These are phyloP conservation scores for Trachemys scripta DNA, from an alignment of 2,113 vertebrate species.

Conservation along the genomic window DNA sequence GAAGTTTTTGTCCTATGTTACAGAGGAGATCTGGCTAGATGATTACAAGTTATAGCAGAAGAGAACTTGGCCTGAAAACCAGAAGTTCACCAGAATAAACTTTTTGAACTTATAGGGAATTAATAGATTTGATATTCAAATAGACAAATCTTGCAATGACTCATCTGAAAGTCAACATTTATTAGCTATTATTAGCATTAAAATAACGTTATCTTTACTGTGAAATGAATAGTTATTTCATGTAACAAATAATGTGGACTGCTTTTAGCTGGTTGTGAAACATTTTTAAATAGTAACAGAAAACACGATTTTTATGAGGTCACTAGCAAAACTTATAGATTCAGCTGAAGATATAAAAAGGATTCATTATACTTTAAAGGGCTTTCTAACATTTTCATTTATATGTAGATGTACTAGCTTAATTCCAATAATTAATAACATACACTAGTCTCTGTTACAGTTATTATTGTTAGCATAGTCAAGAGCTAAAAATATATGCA, in stretches of 20 bases:
- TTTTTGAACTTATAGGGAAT: neutral
- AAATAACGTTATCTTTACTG: conserved; percentile 1
- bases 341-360: neutral
- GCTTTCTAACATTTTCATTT: conserved; percentile 27
- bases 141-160: no score
- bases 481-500: conserved; percentile 8
- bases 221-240: conserved; percentile 26
- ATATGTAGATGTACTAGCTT: neutral
- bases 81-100: neutral
- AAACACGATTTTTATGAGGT: neutral
- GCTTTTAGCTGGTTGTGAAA: neutral
- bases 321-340: neutral
- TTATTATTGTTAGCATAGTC: neutral
- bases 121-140: neutral
- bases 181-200: neutral
- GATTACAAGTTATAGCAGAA: no score
- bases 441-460: neutral
- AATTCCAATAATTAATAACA: conserved; percentile 23
- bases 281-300: neutral
- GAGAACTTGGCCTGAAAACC: no score
- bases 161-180: neutral
- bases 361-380: conserved; percentile 36
- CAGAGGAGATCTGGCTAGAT: no score
- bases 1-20: no score
- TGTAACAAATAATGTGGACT: neutral